These are phyloP conservation scores for Parazoanthus swiftii DNA, from an alignment of 92 coral and sea anemone species.

Conservation along the genomic window DNA sequence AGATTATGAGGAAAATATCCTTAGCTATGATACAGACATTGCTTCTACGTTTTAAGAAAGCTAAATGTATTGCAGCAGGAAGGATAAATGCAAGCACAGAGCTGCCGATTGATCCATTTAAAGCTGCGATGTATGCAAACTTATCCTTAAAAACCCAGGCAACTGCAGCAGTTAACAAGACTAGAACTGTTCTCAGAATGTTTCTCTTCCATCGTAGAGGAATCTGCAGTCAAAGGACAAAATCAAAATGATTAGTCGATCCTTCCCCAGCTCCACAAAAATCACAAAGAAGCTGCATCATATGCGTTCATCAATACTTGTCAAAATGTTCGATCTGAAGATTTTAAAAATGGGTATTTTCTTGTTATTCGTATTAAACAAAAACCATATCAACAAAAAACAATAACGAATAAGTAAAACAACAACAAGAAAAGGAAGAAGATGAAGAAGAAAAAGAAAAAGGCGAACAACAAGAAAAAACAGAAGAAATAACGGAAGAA, in stretches of 20 bases:
- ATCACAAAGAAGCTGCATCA: too few species aligned
- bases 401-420: too few species aligned
- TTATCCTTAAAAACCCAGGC: conserved; percentile 81
- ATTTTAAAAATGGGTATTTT: too few species aligned
- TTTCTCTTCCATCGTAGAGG: conserved; percentile 83
- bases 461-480: too few species aligned
- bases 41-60: conserved; percentile 54
- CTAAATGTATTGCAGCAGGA: conserved; percentile 82
- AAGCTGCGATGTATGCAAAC: conserved; percentile 84
- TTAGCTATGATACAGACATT: conserved; percentile 58
- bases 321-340: too few species aligned
- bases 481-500: too few species aligned
- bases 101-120: conserved; percentile 91
- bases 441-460: too few species aligned
- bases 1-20: conserved; percentile 69
- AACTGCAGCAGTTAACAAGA: conserved; percentile 71
- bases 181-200: conserved; percentile 72
- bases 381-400: too few species aligned
- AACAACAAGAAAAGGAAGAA: too few species aligned
- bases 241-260: not conserved
- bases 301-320: too few species aligned
- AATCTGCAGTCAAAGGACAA: conserved; percentile 43
- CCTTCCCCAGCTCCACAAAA: not conserved
- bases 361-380: too few species aligned
- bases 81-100: conserved; percentile 81